Percentiles rank a stretch among this genome's conserved stretches.
These are phyloP conservation scores for Empidonax traillii DNA, from an alignment of 2,113 vertebrate genomes.

Conservation along the genomic window DNA sequence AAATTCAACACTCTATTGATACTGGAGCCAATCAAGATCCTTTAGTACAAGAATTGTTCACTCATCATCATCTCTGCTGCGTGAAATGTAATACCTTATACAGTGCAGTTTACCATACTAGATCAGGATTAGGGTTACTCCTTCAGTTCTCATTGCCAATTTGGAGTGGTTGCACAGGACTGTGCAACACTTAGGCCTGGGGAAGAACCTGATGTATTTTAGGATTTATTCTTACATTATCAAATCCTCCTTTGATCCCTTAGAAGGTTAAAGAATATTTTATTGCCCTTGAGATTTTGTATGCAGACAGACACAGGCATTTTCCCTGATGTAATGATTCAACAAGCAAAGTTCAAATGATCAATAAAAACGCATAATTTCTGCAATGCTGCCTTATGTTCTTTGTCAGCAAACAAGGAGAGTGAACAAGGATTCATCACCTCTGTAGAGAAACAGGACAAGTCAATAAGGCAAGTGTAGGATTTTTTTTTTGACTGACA, in stretches of 20 bases:
- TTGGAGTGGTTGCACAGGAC: not conserved
- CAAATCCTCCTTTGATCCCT: not conserved
- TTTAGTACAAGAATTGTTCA: not conserved
- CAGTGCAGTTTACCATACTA: not conserved
- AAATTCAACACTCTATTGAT: not conserved
- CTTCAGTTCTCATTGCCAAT: not conserved
- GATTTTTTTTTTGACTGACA: not conserved
- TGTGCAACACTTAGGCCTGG: not conserved
- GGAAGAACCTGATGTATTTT: not conserved
- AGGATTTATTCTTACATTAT: not conserved
- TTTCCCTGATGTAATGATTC: not conserved
- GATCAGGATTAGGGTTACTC: not conserved
- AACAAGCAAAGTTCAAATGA: constrained; percentile 24
- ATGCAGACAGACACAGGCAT: not conserved
- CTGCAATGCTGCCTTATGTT: not conserved
- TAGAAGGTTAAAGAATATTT: not conserved
- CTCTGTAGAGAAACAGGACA: not conserved
- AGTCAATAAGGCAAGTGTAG: not conserved
- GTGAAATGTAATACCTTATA: not conserved
- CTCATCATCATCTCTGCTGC: not conserved
- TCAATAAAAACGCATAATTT: not conserved
- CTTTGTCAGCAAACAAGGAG: not conserved
- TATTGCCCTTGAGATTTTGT: not conserved
- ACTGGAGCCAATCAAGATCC: not conserved
- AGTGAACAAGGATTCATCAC: not conserved